These are phyloP conservation scores for Actias luna DNA, from an alignment of 2,888 invertebrate species.

Conservation along the genomic window DNA sequence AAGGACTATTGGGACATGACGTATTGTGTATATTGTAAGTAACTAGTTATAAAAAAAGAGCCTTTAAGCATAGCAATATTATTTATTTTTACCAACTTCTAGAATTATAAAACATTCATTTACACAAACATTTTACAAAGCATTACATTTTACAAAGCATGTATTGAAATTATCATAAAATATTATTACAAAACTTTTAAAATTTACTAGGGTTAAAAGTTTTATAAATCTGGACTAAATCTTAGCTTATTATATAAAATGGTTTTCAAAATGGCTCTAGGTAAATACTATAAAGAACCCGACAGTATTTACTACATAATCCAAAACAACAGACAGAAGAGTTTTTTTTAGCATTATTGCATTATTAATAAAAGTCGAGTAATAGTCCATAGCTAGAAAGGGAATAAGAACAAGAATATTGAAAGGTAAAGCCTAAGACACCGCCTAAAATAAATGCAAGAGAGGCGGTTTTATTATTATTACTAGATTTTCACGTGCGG, in stretches of 20 bases:
- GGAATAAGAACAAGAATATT: background rate
- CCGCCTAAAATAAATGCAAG: background rate
- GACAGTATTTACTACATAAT: background rate
- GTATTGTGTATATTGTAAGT: conserved; percentile 23
- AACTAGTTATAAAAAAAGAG: no score
- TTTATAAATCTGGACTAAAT: background rate
- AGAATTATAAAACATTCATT: no score
- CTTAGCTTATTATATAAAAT: background rate
- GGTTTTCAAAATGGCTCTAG: background rate
- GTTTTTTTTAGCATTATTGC: background rate
- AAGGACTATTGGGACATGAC: conserved; percentile 14
- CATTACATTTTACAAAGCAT: no score
- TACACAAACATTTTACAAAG: no score
- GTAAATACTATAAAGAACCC: background rate
- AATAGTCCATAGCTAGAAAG: background rate
- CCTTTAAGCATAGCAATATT: no score
- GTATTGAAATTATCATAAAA: no score
- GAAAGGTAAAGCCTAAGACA: background rate
- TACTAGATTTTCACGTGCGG: no score
- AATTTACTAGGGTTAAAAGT: background rate
- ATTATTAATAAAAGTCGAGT: background rate
- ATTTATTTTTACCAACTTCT: no score
- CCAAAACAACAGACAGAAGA: background rate
- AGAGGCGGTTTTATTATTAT: background rate
- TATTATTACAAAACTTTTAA: no score